These are phyloP conservation scores for Belonocnema kinseyi DNA, from an alignment of 1,140 invertebrate species.

Conservation along the genomic window DNA sequence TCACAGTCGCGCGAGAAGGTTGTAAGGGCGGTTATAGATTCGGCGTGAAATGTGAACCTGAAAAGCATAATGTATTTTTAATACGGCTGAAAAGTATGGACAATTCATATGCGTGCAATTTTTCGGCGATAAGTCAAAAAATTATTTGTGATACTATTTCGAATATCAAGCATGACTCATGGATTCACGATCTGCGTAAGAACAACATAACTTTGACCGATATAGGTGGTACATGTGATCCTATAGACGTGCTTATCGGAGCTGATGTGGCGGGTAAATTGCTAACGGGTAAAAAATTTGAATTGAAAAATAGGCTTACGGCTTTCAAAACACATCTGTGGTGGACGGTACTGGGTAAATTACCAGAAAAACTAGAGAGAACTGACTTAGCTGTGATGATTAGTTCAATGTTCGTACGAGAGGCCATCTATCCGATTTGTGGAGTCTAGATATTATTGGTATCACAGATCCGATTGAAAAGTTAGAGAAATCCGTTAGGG, in stretches of 20 bases:
- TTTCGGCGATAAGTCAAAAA: slow-evolving; percentile 39
- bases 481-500: too few species aligned
- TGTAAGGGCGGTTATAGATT: slow-evolving; percentile 36
- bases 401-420: slow-evolving; percentile 46
- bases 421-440: slow-evolving; percentile 58
- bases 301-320: slow-evolving; percentile 57
- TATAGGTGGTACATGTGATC: slow-evolving; percentile 5
- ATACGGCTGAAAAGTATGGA: slow-evolving; percentile 42
- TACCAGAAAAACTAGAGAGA: slow-evolving; percentile 22
- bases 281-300: slow-evolving; percentile 51
- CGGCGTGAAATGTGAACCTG: slow-evolving; percentile 20
- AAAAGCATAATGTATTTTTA: slow-evolving; percentile 43
- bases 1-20: slow-evolving; percentile 24
- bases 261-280: slow-evolving; percentile 59
- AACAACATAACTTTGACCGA: slow-evolving; percentile 46
- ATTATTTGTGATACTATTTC: slow-evolving; percentile 44
- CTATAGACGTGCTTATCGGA: slow-evolving; percentile 25
- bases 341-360: slow-evolving; percentile 58
- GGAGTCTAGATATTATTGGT: slow-evolving; percentile 54
- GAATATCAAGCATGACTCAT: slow-evolving; percentile 24
- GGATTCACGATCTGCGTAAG: slow-evolving; percentile 37
- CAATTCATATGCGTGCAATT: slow-evolving; percentile 43
- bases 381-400: slow-evolving; percentile 22
- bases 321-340: slow-evolving; percentile 61
- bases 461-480: too few species aligned